Evolutionary conservation across 2,797 vertebrate species (phyloP).

Genomic region (Neostethus bicornis): DNA sequence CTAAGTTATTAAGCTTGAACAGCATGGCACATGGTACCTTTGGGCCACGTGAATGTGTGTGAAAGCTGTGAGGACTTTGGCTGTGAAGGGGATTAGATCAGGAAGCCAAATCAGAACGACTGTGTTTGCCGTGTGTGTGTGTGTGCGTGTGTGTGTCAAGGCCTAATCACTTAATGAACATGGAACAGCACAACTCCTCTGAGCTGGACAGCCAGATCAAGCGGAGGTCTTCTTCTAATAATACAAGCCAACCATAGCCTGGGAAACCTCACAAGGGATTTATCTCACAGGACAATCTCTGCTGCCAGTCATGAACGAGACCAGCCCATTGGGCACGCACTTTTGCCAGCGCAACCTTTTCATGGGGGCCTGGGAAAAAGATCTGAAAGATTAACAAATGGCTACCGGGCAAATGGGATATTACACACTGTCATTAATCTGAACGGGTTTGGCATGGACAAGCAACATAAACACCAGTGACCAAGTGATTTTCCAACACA

Average conservation of each 20-base stretch:
- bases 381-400: constrained; percentile 68
- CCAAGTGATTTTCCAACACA: constrained; percentile 50
- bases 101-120: constrained; percentile 68
- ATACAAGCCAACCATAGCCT: constrained; percentile 66
- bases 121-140: constrained; percentile 33
- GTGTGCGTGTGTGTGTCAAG: constrained; percentile 52
- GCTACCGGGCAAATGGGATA: constrained; percentile 65
- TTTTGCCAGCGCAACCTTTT: constrained; percentile 58
- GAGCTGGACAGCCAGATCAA: constrained; percentile 72
- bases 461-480: constrained; percentile 37
- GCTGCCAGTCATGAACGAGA: constrained; percentile 44
- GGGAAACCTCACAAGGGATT: constrained; percentile 47
- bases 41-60: constrained; percentile 65
- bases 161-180: constrained; percentile 84
- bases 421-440: constrained; percentile 69
- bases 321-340: constrained; percentile 45
- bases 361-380: constrained; percentile 55
- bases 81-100: constrained; percentile 70
- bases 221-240: constrained; percentile 69
- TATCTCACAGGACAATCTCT: constrained; percentile 55
- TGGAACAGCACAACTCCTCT: constrained; percentile 62
- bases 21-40: constrained; percentile 23
- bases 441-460: constrained; percentile 57
- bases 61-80: constrained; percentile 62
- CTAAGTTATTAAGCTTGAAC: constrained; percentile 32